Base-by-base conservation (phyloP, 2,888 invertebrate species). In the Lobophora halterata region DNA sequence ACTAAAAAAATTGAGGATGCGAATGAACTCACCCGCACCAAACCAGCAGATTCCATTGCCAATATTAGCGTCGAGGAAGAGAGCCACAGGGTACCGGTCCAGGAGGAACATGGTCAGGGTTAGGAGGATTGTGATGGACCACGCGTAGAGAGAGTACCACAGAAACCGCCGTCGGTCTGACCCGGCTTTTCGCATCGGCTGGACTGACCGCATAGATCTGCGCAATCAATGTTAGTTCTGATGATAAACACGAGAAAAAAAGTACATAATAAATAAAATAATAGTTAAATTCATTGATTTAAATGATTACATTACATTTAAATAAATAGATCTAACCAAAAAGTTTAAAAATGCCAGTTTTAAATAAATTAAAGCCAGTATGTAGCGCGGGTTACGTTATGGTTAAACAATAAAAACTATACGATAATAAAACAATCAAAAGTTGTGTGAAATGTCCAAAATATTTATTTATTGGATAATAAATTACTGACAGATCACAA, bases 121-220 rank as follows among this genome's bases (percentile, higher is more conserved):
- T 19, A 93, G 65, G 0, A 88, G 17, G 2, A 90, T 61, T 0
- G 94, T 89, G 5, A 91, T 56, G 2, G 91, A 90, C 93, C 93
- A 95, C 1, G 93, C 93, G 65, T 93, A 93, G 1, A 91, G 24
- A 0, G 91, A 92, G 66, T 94, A 95, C 61, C 86, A 79, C 1
- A 91, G 35, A 62, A 94, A 93, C 41, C 90, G 88, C 26, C 88
- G 90, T 16, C 81, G 61, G 44, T 90, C 89, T 1, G 86, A 78
- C 25, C 69, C 71, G 9, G 77, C 70, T 49, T 80, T 83, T 46
- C 79, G 73, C 55, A 88, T 64, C 1, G 82, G 75, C 47, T 88
- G 83, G 13, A 87, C 78, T 3, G 83, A 79, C 9, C 88, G 80
- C 20, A 88, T 74, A 32, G 85, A 88, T 61, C 89, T 90, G 59